phyloP scores from a whole-genome alignment of 1,140 invertebrate species.

The Daktulosphaira vitifoliae region DNA sequence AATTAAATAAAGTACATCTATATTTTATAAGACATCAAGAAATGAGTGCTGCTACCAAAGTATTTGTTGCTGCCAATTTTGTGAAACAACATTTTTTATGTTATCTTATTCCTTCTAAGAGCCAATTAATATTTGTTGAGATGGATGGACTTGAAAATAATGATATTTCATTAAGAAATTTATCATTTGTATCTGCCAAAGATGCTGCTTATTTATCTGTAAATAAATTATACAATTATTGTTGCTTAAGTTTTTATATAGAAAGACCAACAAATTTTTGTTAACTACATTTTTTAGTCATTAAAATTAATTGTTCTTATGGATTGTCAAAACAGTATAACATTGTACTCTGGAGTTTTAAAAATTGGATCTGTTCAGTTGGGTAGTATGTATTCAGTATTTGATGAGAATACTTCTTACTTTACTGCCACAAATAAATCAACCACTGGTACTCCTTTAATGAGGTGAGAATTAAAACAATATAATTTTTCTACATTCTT shows the following conservation, averaged over 20 bases:
- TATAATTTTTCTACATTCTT: too few relatives aligned
- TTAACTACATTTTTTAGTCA: constrained; percentile 45
- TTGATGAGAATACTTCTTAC: constrained; percentile 28
- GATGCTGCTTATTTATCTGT: constrained; percentile 71
- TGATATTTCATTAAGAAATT: constrained; percentile 63
- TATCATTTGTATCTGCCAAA: constrained; percentile 63
- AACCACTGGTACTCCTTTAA: background rate
- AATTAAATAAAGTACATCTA: background rate
- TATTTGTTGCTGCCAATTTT: constrained; percentile 72
- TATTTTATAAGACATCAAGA: constrained; percentile 43
- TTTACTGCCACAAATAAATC: constrained; percentile 19
- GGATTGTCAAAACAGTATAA: constrained; percentile 65
- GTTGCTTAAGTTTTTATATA: too few relatives aligned
- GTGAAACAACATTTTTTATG: constrained; percentile 75
- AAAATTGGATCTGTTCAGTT: constrained; percentile 67
- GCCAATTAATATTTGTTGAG: constrained; percentile 61
- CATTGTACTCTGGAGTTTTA: constrained; percentile 72
- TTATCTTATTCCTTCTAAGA: constrained; percentile 60
- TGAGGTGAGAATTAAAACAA: constrained; percentile 17
- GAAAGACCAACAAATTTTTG: constrained; percentile 5
- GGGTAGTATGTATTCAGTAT: constrained; percentile 31
- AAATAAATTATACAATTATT: constrained; percentile 20
- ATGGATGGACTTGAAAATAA: constrained; percentile 61
- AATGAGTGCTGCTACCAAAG: constrained; percentile 57
- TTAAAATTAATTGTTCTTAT: constrained; percentile 74